Evolutionary conservation across 2,888 invertebrate species (phyloP).

Genomic region (Tenthredo scrophulariae): DNA sequence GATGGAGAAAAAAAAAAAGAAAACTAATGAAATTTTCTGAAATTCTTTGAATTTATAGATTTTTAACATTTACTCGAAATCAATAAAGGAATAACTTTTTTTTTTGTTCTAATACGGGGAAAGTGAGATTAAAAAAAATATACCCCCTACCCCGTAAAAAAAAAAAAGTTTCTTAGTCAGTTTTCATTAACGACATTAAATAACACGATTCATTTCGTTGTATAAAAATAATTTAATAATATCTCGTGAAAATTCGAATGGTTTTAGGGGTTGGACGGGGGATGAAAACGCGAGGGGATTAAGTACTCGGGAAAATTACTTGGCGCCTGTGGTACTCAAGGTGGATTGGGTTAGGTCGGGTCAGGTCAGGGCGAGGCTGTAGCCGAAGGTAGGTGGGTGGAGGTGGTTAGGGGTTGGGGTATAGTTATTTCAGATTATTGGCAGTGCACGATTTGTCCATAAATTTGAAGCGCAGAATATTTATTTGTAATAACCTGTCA

Average conservation of each 20-base stretch:
- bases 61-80: too few species aligned
- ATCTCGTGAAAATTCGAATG: slow-evolving; percentile 7
- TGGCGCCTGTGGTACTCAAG: slow-evolving; percentile 21
- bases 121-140: too few species aligned
- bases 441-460: slow-evolving; percentile 61
- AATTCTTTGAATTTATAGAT: too few species aligned
- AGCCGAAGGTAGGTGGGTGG: neutral
- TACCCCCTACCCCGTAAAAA: too few species aligned
- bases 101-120: too few species aligned
- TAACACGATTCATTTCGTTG: too few species aligned
- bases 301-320: slow-evolving; percentile 45
- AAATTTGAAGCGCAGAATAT: slow-evolving; percentile 65
- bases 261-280: neutral
- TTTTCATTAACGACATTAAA: too few species aligned
- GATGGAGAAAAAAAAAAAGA: neutral
- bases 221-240: neutral
- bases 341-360: slow-evolving; percentile 41
- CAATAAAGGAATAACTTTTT: too few species aligned
- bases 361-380: slow-evolving; percentile 18
- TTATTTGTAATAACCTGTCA: slow-evolving; percentile 70
- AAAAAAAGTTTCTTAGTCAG: too few species aligned
- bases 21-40: neutral
- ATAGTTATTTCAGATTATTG: slow-evolving; percentile 49
- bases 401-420: neutral
- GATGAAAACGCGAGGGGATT: slow-evolving; percentile 21